A percentile compares a stretch with the other conserved stretches of the same genome.
Evolutionary conservation across 2,113 vertebrate species (phyloP).

Genomic region (Lophochroa leadbeateri): DNA sequence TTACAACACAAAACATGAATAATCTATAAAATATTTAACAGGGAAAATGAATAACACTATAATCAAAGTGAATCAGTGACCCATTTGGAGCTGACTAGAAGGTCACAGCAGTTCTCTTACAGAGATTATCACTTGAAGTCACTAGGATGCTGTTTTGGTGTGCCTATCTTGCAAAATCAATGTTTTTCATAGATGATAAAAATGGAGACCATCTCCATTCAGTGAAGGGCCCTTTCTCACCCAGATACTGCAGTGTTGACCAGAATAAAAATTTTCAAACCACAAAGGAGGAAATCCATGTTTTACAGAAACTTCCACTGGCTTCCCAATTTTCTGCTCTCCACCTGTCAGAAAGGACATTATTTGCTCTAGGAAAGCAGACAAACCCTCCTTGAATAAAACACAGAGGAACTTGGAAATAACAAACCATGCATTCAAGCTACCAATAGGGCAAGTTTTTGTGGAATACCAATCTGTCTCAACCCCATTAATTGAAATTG

Average conservation of each 20-base stretch:
- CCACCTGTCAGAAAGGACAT: not conserved
- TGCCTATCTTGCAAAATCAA: not conserved
- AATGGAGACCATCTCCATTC: not conserved
- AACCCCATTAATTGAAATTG: not conserved
- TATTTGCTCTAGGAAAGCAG: not conserved
- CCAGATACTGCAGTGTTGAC: not conserved
- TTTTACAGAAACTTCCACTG: not conserved
- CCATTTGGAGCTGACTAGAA: not conserved
- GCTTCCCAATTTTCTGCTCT: not conserved
- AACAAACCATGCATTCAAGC: rapidly evolving
- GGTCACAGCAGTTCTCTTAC: not conserved
- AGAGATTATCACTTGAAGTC: not conserved
- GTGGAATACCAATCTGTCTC: not conserved
- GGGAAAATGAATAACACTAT: not conserved
- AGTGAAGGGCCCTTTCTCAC: not conserved
- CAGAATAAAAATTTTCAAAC: not conserved
- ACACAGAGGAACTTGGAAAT: not conserved
- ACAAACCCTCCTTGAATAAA: not conserved
- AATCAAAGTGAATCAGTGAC: not conserved
- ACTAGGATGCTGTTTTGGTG: not conserved
- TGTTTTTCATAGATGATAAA: not conserved
- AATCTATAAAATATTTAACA: not conserved
- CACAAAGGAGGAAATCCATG: not conserved
- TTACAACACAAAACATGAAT: not conserved
- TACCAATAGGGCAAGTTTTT: not conserved